phyloP scores from a whole-genome alignment of 2,888 invertebrate species.

The Busseola fusca region DNA sequence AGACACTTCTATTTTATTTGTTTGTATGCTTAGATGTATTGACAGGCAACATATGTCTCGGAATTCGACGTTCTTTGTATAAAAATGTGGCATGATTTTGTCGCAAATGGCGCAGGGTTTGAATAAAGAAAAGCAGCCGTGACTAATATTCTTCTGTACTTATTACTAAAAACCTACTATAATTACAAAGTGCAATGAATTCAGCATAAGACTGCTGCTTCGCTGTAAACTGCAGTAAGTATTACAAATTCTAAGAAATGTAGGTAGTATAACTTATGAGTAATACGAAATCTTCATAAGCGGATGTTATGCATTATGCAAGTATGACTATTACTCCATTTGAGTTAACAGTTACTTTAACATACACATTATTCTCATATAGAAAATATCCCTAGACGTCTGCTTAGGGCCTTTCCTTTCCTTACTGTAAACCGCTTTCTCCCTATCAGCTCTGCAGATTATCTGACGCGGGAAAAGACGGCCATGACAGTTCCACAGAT shows the following conservation, averaged over 20 bases:
- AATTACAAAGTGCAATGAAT: background rate
- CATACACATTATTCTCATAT: background rate
- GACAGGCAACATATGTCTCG: background rate
- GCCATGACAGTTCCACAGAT: constrained; percentile 38
- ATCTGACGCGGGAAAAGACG: constrained; percentile 10
- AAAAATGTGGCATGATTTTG: background rate
- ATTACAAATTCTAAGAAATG: constrained; percentile 31
- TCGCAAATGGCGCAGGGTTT: too few species aligned
- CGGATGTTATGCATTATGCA: constrained; percentile 24
- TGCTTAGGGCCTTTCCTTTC: background rate
- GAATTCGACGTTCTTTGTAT: too few species aligned
- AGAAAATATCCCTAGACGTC: background rate
- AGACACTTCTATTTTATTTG: too few species aligned
- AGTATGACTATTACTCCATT: constrained; percentile 29
- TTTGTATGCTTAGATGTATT: too few species aligned
- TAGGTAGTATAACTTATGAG: constrained; percentile 31
- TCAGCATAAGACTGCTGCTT: background rate
- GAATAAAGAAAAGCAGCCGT: background rate
- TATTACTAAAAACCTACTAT: background rate
- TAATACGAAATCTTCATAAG: constrained; percentile 37
- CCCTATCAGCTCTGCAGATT: background rate
- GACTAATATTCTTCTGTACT: background rate
- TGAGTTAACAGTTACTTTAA: constrained; percentile 7
- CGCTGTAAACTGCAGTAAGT: constrained; percentile 21
- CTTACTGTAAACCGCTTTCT: constrained; percentile 7